Percentiles rank a stretch among this genome's conserved stretches.
phyloP scores from a whole-genome alignment of 92 coral and sea anemone species.

The Heliopora coerulea region DNA sequence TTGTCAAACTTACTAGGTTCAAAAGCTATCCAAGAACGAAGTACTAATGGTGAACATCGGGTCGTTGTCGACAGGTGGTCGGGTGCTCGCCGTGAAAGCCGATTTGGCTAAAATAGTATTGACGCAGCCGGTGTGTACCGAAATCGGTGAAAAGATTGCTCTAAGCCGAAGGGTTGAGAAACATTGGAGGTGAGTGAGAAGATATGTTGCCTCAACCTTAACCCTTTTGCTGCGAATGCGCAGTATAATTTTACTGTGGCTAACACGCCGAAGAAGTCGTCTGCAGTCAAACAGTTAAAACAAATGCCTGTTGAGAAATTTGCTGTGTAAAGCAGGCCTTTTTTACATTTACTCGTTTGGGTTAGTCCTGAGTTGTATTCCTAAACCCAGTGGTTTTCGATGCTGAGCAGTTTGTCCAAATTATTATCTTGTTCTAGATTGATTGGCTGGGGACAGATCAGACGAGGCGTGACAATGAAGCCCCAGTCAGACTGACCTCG shows the following conservation, averaged over 20 bases:
- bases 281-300: no score
- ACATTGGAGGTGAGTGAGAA: conserved; percentile 83
- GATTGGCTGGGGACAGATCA: conserved; percentile 98
- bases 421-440: conserved; percentile 51
- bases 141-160: conserved; percentile 95
- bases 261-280: no score
- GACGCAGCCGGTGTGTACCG: conserved; percentile 98
- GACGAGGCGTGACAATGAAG: conserved; percentile 94
- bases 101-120: conserved; percentile 96
- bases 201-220: no score
- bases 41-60: conserved; percentile 97
- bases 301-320: no score
- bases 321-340: no score
- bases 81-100: conserved; percentile 96
- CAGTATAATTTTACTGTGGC: no score
- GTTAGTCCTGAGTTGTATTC: no score
- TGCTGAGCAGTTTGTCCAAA: no score
- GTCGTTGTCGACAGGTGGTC: conserved; percentile 96
- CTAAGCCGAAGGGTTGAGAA: conserved; percentile 95
- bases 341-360: no score
- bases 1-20: conserved; percentile 47
- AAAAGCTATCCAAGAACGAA: conserved; percentile 88
- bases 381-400: no score
- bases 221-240: no score
- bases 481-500: conserved; percentile 47